Evolutionary conservation across 2,113 vertebrate genomes (phyloP), one percentile per base, ranked within the genome.

Genomic region (Vireo altiloquus): DNA sequence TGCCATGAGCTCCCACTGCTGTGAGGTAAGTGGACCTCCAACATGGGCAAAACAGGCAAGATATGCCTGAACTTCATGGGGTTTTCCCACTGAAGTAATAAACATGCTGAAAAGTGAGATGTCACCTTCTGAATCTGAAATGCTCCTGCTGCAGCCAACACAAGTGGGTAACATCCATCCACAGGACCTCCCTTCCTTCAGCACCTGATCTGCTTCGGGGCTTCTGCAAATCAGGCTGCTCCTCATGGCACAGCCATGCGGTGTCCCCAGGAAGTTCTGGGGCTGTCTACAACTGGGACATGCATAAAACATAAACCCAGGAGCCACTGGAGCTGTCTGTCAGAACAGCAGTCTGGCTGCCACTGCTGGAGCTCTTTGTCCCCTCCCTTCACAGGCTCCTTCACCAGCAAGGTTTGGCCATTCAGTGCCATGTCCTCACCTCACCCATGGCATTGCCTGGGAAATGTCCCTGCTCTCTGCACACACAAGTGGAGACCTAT

Each of bases 121-220:
- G 12, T 5, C 21, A 35, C 44, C 14, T 3, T 16, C 27, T 57
- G 57, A n/a, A n/a, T 24, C 65, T 70, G 53, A 78, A 94, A 47
- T 19, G 30, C 47, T 76, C 1, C 0, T 42, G 71, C 56, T 82
- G 78, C 56, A 82, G 60, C 22, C 39, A 33, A 21, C 28, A 33
- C 35, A 46, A 44, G 24, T 23, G 31, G 79, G 42, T 8, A 72
- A 37, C 2, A 2, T 23, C 68, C 66, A 70, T 11, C 78, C 14
- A 10, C 44, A 74, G 49, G 76, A 56, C n/a, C 60, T 61, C 42
- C 56, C 47, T 11, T 76, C 49, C 47, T 39, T 13, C 87, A 24
- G 54, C 5, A 4, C 47, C 9, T 10, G 9, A 52, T 12, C 57
- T 0, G 0, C 53, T 53, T 20, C 4, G 1, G 47, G 59, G 65